Conservation (phyloP, 2,888 invertebrate species). For the Drosophila hamatofila region DNA sequence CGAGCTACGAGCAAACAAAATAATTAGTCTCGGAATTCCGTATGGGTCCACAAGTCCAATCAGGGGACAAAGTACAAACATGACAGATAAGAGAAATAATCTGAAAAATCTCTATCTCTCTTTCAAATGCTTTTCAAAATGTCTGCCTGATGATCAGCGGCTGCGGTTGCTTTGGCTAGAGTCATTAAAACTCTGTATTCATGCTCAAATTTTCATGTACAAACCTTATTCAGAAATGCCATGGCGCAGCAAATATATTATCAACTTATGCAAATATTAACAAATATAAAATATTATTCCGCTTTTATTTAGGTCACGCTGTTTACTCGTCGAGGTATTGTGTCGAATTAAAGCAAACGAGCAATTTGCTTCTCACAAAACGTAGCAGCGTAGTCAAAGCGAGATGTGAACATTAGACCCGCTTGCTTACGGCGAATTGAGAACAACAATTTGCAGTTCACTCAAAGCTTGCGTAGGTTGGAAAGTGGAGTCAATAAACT, state of each 20-base stretch:
- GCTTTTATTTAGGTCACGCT: slow-evolving; percentile 39
- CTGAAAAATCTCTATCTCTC: slow-evolving; percentile 16
- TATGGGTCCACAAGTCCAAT: slow-evolving; percentile 49
- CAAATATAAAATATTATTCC: slow-evolving; percentile 14
- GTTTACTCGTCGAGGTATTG: slow-evolving; percentile 43
- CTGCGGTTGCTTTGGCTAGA: slow-evolving; percentile 22
- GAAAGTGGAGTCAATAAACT: slow-evolving; percentile 35
- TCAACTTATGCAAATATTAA: slow-evolving; percentile 25
- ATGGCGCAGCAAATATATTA: slow-evolving; percentile 38
- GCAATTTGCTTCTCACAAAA: slow-evolving; percentile 35
- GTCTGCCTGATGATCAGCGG: slow-evolving; percentile 59
- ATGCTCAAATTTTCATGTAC: not conserved
- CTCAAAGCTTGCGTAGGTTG: slow-evolving; percentile 26
- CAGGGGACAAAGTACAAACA: slow-evolving; percentile 71
- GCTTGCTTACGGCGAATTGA: slow-evolving; percentile 21
- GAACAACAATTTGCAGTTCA: slow-evolving; percentile 5
- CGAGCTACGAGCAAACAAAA: slow-evolving; percentile 54
- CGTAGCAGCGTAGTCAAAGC: slow-evolving; percentile 25
- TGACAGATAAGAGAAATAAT: slow-evolving; percentile 45
- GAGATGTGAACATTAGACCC: slow-evolving; percentile 61
- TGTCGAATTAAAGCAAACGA: slow-evolving; percentile 57
- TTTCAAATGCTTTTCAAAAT: slow-evolving; percentile 38
- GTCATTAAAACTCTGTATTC: not conserved
- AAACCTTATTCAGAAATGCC: slow-evolving; percentile 80
- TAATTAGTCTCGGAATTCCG: slow-evolving; percentile 26